Conservation (phyloP, 2,797 vertebrate genomes). For the Tolypeutes matacus region DNA sequence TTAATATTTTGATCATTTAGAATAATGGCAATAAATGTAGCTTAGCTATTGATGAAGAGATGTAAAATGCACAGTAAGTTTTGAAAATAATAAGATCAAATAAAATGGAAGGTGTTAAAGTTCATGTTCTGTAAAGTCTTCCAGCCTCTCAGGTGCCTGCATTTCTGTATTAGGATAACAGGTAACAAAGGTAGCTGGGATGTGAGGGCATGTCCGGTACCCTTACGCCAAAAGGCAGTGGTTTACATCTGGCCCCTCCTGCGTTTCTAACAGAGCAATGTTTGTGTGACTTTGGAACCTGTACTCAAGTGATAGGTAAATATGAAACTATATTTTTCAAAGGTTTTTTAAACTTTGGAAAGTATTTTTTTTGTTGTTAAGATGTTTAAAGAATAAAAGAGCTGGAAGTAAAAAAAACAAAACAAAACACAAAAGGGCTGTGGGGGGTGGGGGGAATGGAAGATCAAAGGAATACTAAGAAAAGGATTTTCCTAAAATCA, state of each 20-base stretch:
- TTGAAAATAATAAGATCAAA: no score
- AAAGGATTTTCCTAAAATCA: slow-evolving; percentile 44
- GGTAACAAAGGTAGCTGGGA: not conserved
- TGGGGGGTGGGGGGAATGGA: not conserved
- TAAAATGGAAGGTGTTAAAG: slow-evolving; percentile 14
- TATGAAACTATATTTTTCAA: slow-evolving; percentile 81
- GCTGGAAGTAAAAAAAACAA: no score
- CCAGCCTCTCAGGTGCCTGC: slow-evolving; percentile 71
- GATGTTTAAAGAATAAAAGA: slow-evolving; percentile 80
- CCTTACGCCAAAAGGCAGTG: not conserved
- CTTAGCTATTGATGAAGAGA: slow-evolving; percentile 47
- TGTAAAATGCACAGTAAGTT: slow-evolving; percentile 55
- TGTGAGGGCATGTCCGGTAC: not conserved
- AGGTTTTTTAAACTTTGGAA: no score
- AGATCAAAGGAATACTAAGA: not conserved
- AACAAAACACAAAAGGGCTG: not conserved
- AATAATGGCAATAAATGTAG: slow-evolving; percentile 51
- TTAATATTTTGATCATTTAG: no score
- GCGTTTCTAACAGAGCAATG: not conserved
- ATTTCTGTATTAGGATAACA: slow-evolving; percentile 33
- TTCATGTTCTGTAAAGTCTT: slow-evolving; percentile 63
- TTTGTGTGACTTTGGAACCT: slow-evolving; percentile 65
- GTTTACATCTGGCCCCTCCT: not conserved
- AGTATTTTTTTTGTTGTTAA: slow-evolving; percentile 70
- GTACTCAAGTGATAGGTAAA: slow-evolving; percentile 74